These are phyloP conservation scores for Cryptotis parvus DNA, from an alignment of 2,113 vertebrate genomes.

Conservation along the genomic window DNA sequence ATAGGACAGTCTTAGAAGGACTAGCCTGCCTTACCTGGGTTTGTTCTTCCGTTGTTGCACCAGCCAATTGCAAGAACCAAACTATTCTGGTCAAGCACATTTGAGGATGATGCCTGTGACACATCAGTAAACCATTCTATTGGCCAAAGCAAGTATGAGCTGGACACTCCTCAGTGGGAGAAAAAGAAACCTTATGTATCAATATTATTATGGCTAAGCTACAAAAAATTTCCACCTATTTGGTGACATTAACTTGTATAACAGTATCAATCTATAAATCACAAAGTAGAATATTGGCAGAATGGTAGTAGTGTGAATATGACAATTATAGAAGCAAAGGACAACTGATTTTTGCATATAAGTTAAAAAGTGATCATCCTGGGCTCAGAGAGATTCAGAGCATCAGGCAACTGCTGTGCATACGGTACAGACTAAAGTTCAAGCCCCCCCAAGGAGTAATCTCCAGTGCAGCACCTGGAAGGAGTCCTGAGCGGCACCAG, in stretches of 20 bases:
- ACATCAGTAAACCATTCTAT: background rate
- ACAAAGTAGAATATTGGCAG: background rate
- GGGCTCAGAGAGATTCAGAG: too few relatives aligned
- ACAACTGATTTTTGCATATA: background rate
- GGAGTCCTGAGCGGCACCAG: too few relatives aligned
- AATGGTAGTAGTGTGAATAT: background rate
- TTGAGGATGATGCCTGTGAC: background rate
- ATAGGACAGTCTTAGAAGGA: too few relatives aligned
- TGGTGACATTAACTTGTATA: background rate
- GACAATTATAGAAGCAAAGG: slow-evolving; percentile 5
- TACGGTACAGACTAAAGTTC: too few relatives aligned
- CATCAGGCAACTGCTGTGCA: too few relatives aligned
- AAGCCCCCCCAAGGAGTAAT: too few relatives aligned
- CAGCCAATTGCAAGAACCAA: background rate
- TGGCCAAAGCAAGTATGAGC: background rate
- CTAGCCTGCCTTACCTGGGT: too few relatives aligned
- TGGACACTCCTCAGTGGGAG: background rate
- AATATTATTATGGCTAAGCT: background rate
- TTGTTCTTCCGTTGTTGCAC: background rate
- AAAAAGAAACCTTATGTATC: background rate
- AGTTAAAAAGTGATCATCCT: slow-evolving; percentile 1
- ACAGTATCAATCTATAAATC: background rate
- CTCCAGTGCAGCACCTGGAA: too few relatives aligned
- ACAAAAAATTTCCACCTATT: background rate
- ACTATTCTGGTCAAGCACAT: background rate